phyloP scores from a whole-genome alignment of 1,140 invertebrate genomes.

The Drosophila chauvacae region DNA sequence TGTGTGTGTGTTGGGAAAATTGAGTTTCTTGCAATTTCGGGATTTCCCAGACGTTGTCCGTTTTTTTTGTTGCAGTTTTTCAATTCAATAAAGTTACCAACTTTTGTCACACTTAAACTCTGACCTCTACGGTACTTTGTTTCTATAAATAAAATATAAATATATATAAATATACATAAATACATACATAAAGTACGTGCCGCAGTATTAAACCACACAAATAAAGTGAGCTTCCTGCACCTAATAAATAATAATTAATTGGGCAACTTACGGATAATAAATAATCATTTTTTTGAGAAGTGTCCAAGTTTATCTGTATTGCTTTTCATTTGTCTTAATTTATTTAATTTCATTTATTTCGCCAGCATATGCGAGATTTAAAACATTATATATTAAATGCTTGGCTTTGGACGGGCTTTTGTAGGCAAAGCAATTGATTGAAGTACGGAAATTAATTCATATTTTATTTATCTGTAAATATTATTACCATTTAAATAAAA shows the following conservation, averaged over 20 bases:
- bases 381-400: too few relatives aligned
- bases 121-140: not conserved
- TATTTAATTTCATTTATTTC: not conserved
- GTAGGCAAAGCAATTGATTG: too few relatives aligned
- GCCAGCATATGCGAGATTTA: not conserved
- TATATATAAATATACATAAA: not conserved
- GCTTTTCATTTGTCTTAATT: not conserved
- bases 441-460: too few relatives aligned
- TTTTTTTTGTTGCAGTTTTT: not conserved
- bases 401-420: too few relatives aligned
- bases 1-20: slow-evolving; percentile 21
- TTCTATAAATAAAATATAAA: not conserved
- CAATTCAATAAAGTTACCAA: too few relatives aligned
- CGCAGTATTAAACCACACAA: not conserved
- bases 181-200: not conserved
- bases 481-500: too few relatives aligned
- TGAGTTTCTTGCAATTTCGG: slow-evolving; percentile 21
- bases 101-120: not conserved
- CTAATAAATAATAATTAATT: not conserved
- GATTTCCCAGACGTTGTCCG: not conserved
- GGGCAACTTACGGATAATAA: not conserved
- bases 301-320: too few relatives aligned
- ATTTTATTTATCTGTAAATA: too few relatives aligned
- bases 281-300: not conserved
- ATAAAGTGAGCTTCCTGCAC: not conserved